Conservation (phyloP, 1,140 invertebrate species). For the Caenorhabditis inopinata region DNA sequence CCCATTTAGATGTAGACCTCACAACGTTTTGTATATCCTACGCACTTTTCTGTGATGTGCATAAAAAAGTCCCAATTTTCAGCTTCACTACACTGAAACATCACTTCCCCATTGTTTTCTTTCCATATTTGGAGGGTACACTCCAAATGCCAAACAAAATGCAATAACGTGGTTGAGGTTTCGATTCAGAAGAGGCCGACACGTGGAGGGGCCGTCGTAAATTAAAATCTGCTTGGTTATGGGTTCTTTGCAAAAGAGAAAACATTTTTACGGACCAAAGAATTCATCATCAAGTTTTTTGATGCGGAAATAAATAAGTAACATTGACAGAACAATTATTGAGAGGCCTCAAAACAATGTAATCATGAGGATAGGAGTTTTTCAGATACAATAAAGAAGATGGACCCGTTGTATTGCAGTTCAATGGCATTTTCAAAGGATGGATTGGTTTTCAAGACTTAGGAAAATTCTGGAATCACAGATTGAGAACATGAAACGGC, state of each 20-base stretch:
- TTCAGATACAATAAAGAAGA: too few species aligned
- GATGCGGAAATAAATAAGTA: too few species aligned
- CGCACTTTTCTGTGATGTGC: neutral
- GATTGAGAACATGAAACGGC: slow-evolving; percentile 15
- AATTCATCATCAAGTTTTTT: neutral
- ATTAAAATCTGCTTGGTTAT: neutral
- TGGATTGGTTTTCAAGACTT: neutral
- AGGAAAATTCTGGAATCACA: neutral
- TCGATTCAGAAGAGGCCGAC: neutral
- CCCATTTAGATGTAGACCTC: too few species aligned
- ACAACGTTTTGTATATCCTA: neutral
- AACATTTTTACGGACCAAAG: neutral
- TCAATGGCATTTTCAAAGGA: slow-evolving; percentile 14
- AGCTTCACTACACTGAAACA: slow-evolving; percentile 7
- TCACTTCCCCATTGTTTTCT: neutral
- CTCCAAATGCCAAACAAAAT: slow-evolving; percentile 25
- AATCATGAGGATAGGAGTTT: too few species aligned
- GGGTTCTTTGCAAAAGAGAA: neutral
- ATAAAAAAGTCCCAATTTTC: slow-evolving; percentile 9
- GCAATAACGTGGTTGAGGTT: neutral
- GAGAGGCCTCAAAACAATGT: too few species aligned
- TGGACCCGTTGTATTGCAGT: neutral
- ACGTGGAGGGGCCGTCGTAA: neutral
- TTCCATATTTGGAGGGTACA: neutral
- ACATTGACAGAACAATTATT: too few species aligned